Percentiles rank a stretch among this genome's conserved stretches.
Evolutionary conservation across 2,888 invertebrate genomes (phyloP).

Genomic region (Agrenia bidenticulata): DNA sequence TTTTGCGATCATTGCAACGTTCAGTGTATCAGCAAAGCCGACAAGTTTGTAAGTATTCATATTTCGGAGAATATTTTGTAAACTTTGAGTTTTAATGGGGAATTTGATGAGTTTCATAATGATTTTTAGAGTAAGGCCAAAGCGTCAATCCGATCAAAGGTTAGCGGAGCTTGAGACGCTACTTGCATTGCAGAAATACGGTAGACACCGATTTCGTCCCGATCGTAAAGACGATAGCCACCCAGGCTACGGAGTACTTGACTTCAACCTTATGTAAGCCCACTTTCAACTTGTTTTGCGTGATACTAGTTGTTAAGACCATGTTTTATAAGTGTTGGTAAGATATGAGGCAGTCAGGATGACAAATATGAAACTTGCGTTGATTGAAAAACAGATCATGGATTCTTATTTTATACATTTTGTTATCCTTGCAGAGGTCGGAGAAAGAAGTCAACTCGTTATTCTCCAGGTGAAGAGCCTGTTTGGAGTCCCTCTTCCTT

Average conservation of each 20-base stretch:
- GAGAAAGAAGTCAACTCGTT: constrained; percentile 44
- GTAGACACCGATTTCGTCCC: constrained; percentile 56
- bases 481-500: not conserved
- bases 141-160: constrained; percentile 64
- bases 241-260: constrained; percentile 60
- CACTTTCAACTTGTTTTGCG: too few species aligned
- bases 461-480: constrained; percentile 36
- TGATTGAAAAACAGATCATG: too few species aligned
- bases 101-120: not conserved
- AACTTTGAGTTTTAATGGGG: too few species aligned
- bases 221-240: constrained; percentile 37
- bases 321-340: too few species aligned
- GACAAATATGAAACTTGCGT: too few species aligned
- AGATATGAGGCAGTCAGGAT: too few species aligned
- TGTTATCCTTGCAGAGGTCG: constrained; percentile 41
- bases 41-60: constrained; percentile 3
- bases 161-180: constrained; percentile 64
- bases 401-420: too few species aligned
- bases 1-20: constrained; percentile 18
- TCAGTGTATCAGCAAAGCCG: constrained; percentile 21
- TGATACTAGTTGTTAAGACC: too few species aligned
- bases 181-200: constrained; percentile 61
- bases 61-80: not conserved
- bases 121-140: constrained; percentile 56
- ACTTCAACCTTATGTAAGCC: constrained; percentile 63